phyloP scores from a whole-genome alignment of 2,113 vertebrate genomes.

The Gadus macrocephalus region DNA sequence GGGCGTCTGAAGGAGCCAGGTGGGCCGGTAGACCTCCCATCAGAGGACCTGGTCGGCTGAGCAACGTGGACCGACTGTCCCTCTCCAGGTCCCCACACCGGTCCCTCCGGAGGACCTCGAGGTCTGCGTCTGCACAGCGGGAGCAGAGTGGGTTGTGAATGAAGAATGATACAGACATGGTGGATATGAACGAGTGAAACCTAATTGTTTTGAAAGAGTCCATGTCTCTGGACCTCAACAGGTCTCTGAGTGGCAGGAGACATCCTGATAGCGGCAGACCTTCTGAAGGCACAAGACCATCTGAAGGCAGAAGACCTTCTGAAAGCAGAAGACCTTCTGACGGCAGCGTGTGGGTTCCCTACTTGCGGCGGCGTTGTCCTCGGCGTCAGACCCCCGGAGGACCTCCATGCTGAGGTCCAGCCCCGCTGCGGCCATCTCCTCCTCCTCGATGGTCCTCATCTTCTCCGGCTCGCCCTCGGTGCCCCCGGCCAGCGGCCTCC shows the following conservation, averaged over 20 bases:
- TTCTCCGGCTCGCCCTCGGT: conserved; percentile 58
- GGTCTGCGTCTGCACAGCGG: conserved; percentile 45
- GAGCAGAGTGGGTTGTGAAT: too few species aligned
- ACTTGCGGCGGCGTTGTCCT: conserved; percentile 47
- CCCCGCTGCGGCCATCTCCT: conserved; percentile 31
- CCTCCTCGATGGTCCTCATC: conserved; percentile 73
- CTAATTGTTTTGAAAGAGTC: too few species aligned
- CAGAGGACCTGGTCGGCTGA: conserved; percentile 20
- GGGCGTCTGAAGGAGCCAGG: conserved; percentile 35
- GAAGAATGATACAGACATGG: too few species aligned
- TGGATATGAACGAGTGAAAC: too few species aligned
- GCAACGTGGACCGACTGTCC: conserved; percentile 37
- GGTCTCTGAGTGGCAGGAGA: background rate
- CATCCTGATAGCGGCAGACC: background rate
- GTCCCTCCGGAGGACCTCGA: conserved; percentile 75
- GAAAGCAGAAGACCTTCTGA: conserved; percentile 6
- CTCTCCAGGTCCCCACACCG: conserved; percentile 40
- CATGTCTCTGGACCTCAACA: too few species aligned
- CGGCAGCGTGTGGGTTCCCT: conserved; percentile 10
- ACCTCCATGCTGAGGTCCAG: conserved; percentile 75
- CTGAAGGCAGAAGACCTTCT: too few species aligned
- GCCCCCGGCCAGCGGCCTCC: conserved; percentile 9
- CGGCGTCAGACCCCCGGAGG: conserved; percentile 71
- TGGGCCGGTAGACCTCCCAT: conserved; percentile 26
- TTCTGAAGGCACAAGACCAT: background rate